Base-by-base conservation (phyloP, 2,113 vertebrate species). In the Saccopteryx leptura region DNA sequence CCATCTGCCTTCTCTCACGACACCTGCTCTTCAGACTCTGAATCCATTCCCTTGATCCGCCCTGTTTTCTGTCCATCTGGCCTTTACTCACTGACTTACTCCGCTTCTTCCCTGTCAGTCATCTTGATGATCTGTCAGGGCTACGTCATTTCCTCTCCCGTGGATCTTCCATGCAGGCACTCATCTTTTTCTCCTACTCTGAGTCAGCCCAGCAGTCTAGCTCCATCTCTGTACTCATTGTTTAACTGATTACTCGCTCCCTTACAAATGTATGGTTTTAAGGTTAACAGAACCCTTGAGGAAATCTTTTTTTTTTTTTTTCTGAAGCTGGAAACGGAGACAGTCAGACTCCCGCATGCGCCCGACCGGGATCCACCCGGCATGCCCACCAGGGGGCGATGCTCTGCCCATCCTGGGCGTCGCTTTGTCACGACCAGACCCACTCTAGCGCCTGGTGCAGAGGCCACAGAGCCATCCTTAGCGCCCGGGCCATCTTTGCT, bases 21-120 rank as follows among this genome's bases (percentile, higher is more conserved):
- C 88, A 39, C 52, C 50, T 86, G 86, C 50, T 93, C 81, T 87
- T 85, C 60, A 28, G 85, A 68, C 68, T 48, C 65, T 61, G 60
- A 89, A 39, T 72, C 12, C 74, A 61, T 54, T 76, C 3, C 74
- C n/a, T 82, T 13, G 68, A 52, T 52, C 52, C 21, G 72, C 31
- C 50, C 15, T 74, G 18, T 39, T 54, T 74, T 50, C 58, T 90
- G 46, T 48, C 65, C 26, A 9, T 71, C 21, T 87, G 10, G 12
- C 6, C 33, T 65, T 39, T 58, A 10, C 58, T 60, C 69, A 24
- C 13, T 23, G 1, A 9, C 18, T 75, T 39, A 17, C 5, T 63
- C 56, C n/a, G 6, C 66, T 68, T 58, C 48, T 61, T 26, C 80
- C 58, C 60, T 83, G 56, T 54, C 24, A 9, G 7, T 10, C 31